Evolutionary conservation across 2,797 vertebrate genomes (phyloP).

Genomic region (Labroides dimidiatus): DNA sequence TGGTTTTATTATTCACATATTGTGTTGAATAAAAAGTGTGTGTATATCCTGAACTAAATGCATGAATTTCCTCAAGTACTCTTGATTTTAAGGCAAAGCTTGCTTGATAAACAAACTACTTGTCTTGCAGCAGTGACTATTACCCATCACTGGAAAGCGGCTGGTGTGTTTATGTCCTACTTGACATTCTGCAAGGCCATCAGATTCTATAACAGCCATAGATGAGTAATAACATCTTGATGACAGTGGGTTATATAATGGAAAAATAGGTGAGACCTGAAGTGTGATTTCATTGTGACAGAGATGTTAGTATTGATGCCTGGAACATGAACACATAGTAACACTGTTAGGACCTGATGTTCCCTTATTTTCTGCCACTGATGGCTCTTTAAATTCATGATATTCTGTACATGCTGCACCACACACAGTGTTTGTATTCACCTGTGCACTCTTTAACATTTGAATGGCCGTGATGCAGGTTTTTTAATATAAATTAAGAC

Average conservation of each 20-base stretch:
- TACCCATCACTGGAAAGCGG: not conserved
- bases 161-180: not conserved
- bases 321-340: not conserved
- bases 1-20: no score
- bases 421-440: slow-evolving; percentile 5
- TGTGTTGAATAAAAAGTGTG: no score
- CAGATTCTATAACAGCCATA: not conserved
- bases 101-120: not conserved
- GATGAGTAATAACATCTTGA: not conserved
- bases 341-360: slow-evolving; percentile 5
- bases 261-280: not conserved
- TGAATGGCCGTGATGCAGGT: not conserved
- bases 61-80: no score
- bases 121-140: not conserved
- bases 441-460: not conserved
- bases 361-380: slow-evolving; percentile 10
- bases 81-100: no score
- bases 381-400: slow-evolving; percentile 14
- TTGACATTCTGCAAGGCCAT: not conserved
- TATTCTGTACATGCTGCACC: not conserved
- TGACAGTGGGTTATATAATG: not conserved
- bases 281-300: not conserved
- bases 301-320: not conserved
- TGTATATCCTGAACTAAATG: no score
- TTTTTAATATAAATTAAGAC: not conserved